These are phyloP conservation scores for Sipha maydis DNA, from an alignment of 2,888 invertebrate species.

Conservation along the genomic window DNA sequence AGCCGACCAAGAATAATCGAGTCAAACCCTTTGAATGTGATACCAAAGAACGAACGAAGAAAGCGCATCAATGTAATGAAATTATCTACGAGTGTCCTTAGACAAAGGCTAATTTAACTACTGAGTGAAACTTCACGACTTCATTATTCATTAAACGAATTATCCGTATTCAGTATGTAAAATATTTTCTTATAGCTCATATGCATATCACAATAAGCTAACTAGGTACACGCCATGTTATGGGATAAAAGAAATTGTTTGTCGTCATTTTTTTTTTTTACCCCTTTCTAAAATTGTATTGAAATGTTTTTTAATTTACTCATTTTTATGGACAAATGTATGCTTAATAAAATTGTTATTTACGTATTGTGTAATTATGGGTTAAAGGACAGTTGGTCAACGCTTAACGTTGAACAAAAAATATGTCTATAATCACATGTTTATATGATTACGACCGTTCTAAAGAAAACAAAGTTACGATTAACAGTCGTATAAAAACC, in stretches of 20 bases:
- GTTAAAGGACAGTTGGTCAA: too few species aligned
- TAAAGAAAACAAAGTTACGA: too few species aligned
- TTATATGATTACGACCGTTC: too few species aligned
- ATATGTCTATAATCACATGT: too few species aligned
- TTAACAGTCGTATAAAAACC: too few species aligned
- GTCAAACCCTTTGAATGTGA: conserved; percentile 52
- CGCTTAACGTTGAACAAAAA: too few species aligned
- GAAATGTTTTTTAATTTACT: not conserved
- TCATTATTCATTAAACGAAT: conserved; percentile 52
- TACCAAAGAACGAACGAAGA: conserved; percentile 56
- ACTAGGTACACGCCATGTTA: not conserved
- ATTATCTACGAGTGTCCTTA: conserved; percentile 39
- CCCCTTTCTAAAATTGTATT: not conserved
- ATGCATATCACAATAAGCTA: not conserved
- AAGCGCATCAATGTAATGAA: conserved; percentile 40
- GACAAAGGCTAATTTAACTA: conserved; percentile 52
- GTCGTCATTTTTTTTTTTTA: not conserved
- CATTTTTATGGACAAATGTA: not conserved
- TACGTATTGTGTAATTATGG: too few species aligned
- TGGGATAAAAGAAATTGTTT: not conserved
- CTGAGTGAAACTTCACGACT: conserved; percentile 40
- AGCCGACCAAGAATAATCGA: conserved; percentile 52
- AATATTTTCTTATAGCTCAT: conserved; percentile 6
- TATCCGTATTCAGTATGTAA: not conserved
- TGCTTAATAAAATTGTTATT: too few species aligned